Percentiles rank a stretch among this genome's conserved stretches.
phyloP scores from a whole-genome alignment of 2,113 vertebrate genomes.

The Odocoileus hemionus region DNA sequence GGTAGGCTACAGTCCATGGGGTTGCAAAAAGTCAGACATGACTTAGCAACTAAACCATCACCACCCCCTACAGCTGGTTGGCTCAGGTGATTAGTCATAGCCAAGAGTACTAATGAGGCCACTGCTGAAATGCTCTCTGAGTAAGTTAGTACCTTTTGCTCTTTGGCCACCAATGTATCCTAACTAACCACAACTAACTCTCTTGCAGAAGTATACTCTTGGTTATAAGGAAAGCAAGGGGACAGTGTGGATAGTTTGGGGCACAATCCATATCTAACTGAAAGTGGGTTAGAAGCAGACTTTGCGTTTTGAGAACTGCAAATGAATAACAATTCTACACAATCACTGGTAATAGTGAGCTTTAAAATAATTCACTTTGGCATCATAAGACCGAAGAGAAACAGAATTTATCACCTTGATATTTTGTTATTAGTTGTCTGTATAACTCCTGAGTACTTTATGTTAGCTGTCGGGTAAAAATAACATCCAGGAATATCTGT shows the following conservation, averaged over 20 bases:
- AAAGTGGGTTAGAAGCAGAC: neutral
- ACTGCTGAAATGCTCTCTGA: neutral
- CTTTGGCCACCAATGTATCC: neutral
- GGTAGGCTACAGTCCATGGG: neutral
- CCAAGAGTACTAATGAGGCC: neutral
- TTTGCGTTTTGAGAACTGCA: neutral
- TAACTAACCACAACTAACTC: neutral
- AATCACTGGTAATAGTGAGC: neutral
- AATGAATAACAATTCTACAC: neutral
- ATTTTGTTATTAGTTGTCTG: neutral
- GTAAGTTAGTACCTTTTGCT: neutral
- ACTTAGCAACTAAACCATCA: neutral
- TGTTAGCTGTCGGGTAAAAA: conserved; percentile 1
- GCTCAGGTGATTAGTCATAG: neutral
- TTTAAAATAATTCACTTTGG: conserved; percentile 4
- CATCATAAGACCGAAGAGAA: conserved; percentile 25
- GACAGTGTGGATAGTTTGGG: neutral
- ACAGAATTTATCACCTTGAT: neutral
- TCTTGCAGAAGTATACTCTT: neutral
- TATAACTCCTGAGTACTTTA: neutral
- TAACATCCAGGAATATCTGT: neutral
- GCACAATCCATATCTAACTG: neutral
- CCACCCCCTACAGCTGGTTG: neutral
- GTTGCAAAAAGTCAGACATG: neutral
- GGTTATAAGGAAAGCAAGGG: neutral